These are phyloP conservation scores for Bos javanicus DNA, from an alignment of 2,113 vertebrate genomes.

Conservation along the genomic window DNA sequence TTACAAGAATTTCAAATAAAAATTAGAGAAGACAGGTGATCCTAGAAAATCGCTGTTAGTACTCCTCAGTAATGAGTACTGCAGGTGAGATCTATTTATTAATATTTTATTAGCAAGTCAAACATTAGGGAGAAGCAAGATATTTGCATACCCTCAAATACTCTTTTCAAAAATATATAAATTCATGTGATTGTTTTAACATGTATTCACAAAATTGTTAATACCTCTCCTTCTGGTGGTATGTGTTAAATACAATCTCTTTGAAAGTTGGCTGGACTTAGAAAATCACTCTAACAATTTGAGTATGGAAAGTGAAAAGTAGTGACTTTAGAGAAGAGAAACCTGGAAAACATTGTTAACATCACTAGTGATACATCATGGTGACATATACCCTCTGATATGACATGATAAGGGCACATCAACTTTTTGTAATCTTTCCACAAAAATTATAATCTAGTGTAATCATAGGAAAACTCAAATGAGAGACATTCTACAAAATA, in stretches of 20 bases:
- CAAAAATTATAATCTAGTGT: background rate
- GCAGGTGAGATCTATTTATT: background rate
- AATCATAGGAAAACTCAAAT: background rate
- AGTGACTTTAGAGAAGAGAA: background rate
- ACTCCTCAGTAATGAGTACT: background rate
- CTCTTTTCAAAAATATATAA: background rate
- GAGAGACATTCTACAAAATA: background rate
- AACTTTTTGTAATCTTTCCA: background rate
- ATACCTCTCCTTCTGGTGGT: background rate
- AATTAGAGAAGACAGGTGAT: background rate
- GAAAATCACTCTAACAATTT: background rate
- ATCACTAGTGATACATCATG: background rate
- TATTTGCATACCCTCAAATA: background rate
- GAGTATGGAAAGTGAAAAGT: background rate
- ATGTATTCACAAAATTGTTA: background rate
- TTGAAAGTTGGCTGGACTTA: background rate
- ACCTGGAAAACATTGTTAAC: background rate
- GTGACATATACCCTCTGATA: background rate
- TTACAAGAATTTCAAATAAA: background rate
- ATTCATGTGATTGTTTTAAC: background rate
- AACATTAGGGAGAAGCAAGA: background rate
- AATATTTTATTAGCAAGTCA: background rate
- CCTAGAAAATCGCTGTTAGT: background rate
- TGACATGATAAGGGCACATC: background rate
- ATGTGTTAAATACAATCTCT: background rate